Base-by-base conservation (phyloP, 2,113 vertebrate species). In the Catharus fuscescens region DNA sequence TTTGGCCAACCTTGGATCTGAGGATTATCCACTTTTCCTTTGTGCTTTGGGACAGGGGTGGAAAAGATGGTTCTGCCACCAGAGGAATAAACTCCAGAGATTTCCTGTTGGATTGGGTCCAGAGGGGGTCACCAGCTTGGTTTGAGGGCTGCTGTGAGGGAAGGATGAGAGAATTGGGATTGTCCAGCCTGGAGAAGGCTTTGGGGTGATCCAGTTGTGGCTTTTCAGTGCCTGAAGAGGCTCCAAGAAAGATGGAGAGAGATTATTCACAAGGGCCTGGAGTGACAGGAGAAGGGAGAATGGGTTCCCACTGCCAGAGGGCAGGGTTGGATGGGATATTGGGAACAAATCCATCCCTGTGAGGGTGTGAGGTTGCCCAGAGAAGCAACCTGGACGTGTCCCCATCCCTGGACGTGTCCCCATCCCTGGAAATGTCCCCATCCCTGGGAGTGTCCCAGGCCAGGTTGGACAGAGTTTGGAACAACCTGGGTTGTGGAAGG, bases 401-500 rank as follows among this genome's bases (percentile, higher is more conserved):
- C 25, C 40, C 78, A 61, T 38, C 36, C 23, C 8, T 76, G 34
- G 50, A 32, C 59, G 11, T 16, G 12, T 4, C 53, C 60, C 34
- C 34, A 36, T 36, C 34, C 34, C 7, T 36, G 34, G 34, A 36
- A 36, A 8, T 36, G 34, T 36, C 34, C 34, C 34, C 34, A 36
- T 38, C 36, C 23, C 8, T 76, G 34, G 50, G 28, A 65, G 11
- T 16, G 12, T 4, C 53, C 60, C 34, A 80, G 29, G 21, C n/a
- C 67, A 54, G 59, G 18, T 0, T 72, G 40, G 70, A 61, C 0
- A 0, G 24, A 16, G 16, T 28, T 60, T 67, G 29, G 61, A 61
- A 6, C 26, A 18, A 0, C 25, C 31, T 67, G 25, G n/a, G 0
- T 6, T 16, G 42, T 31, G 20, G 19, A 4, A 80, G 1, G 3